A percentile compares a stretch with the other conserved stretches of the same genome.
Evolutionary conservation across 2,888 invertebrate species (phyloP).

Genomic region (Teleogryllus oceanicus): DNA sequence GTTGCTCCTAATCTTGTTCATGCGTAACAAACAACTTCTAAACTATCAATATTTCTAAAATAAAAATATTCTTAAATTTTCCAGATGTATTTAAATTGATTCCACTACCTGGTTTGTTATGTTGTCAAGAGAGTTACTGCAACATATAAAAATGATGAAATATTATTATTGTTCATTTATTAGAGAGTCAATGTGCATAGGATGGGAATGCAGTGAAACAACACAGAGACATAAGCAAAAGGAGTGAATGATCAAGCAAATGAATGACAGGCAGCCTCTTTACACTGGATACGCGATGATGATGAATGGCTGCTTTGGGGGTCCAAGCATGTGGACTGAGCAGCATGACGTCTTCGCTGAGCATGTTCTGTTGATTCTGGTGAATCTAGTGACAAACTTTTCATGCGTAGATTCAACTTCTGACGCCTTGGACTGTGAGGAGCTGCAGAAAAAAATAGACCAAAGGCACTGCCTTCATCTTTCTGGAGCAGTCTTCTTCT

Average conservation of each 20-base stretch:
- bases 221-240: conserved; percentile 36
- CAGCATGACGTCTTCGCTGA: conserved; percentile 63
- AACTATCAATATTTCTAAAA: too few relatives aligned
- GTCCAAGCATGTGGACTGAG: conserved; percentile 46
- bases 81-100: not conserved
- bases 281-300: conserved; percentile 61
- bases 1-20: not conserved
- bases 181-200: conserved; percentile 20
- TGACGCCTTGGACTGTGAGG: conserved; percentile 94
- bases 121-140: not conserved
- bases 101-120: not conserved
- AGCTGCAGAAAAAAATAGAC: conserved; percentile 57
- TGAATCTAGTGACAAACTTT: conserved; percentile 93
- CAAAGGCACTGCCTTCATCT: not conserved
- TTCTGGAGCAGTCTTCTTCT: not conserved
- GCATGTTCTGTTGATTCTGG: conserved; percentile 87
- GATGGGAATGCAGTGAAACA: conserved; percentile 31
- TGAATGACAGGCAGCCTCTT: conserved; percentile 42
- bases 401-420: conserved; percentile 95
- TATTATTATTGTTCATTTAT: not conserved
- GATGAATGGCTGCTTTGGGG: conserved; percentile 54
- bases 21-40: not conserved
- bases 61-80: too few relatives aligned
- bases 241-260: conserved; percentile 31
- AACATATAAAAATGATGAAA: conserved; percentile 8